These are phyloP conservation scores for Ailuropoda melanoleuca DNA, from an alignment of 2,113 vertebrate genomes.

Conservation along the genomic window DNA sequence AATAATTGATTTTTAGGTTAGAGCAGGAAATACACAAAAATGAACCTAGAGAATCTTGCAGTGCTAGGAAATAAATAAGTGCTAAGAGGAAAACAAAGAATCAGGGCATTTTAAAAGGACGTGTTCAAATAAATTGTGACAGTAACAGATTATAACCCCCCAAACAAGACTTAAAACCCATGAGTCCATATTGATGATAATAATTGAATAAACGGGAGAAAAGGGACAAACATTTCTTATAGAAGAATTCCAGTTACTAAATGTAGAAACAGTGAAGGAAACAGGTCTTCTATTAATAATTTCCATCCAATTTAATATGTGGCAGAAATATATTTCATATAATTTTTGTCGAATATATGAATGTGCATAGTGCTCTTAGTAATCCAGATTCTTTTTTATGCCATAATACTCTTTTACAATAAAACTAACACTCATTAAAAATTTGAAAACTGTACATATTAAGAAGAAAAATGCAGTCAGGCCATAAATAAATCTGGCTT, in stretches of 20 bases:
- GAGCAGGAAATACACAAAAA: background rate
- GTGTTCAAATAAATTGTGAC: background rate
- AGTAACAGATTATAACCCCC: background rate
- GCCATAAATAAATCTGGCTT: background rate
- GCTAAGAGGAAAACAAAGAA: background rate
- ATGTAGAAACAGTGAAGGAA: background rate
- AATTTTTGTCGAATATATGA: slow-evolving; percentile 12
- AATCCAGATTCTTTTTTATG: background rate
- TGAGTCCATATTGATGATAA: background rate
- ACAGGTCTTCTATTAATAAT: background rate
- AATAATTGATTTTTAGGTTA: background rate
- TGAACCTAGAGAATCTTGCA: background rate
- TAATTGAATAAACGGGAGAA: background rate
- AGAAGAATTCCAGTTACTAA: background rate
- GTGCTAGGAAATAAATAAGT: background rate
- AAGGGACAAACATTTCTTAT: background rate
- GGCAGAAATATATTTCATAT: background rate
- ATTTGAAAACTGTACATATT: background rate
- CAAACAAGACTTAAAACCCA: background rate
- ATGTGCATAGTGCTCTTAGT: background rate
- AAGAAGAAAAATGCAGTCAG: background rate
- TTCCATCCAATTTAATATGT: background rate
- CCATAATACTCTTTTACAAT: background rate
- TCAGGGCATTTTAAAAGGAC: background rate
- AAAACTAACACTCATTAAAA: background rate